Conservation (phyloP, 2,113 vertebrate genomes). For the Ramphastos sulfuratus region DNA sequence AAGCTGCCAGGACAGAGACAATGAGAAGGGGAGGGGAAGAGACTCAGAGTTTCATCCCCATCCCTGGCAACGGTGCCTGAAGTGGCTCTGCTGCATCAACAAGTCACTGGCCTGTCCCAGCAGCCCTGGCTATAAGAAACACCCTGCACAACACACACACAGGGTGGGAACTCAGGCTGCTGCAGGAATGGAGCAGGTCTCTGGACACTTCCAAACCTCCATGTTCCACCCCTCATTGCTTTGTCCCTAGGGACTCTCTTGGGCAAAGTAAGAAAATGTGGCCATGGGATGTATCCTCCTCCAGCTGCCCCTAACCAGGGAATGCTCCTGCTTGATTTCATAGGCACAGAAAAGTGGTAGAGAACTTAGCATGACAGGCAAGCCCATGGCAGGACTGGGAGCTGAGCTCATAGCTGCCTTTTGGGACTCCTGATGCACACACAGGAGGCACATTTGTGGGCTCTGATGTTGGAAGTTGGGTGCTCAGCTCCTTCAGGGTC, state of each 20-base stretch:
- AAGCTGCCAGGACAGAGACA: slow-evolving; percentile 65
- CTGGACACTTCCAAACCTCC: background rate
- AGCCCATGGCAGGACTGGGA: background rate
- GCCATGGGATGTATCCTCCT: background rate
- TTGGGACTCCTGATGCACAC: too few species aligned
- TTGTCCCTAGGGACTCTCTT: background rate
- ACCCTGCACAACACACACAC: background rate
- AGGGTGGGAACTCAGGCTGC: fast-evolving
- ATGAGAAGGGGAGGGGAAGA: background rate
- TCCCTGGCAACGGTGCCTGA: fast-evolving
- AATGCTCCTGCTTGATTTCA: background rate
- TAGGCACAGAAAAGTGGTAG: too few species aligned
- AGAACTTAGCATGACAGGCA: fast-evolving
- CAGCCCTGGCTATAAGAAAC: fast-evolving
- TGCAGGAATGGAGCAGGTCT: background rate
- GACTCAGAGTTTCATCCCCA: fast-evolving
- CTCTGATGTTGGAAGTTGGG: background rate
- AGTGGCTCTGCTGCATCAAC: fast-evolving
- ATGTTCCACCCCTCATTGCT: fast-evolving
- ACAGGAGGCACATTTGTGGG: background rate
- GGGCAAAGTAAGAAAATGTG: fast-evolving
- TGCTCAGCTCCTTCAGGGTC: background rate
- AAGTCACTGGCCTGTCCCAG: too few species aligned
- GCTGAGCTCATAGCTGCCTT: background rate
- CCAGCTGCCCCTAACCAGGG: background rate